Base-by-base conservation (phyloP, 2,113 vertebrate genomes). In the Hydropotes inermis region DNA sequence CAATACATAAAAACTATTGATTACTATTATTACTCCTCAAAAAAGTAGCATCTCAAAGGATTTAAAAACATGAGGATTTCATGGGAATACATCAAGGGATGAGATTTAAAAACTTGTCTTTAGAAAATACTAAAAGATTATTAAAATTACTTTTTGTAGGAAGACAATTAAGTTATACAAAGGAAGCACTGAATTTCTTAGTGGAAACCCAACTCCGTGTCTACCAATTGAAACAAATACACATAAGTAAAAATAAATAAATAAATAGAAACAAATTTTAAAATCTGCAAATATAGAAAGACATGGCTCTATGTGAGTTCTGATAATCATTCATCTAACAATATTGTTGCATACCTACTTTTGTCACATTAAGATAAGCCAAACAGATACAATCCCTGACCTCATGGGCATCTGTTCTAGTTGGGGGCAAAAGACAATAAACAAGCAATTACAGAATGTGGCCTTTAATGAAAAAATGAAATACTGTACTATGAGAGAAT, bases 231-330 rank as follows among this genome's bases (percentile, higher is more conserved):
- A 81, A 92, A 94, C 97, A 76, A 6, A 6, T n/a, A 57, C 6
- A 45, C 1, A 97, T 95, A 97, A 98, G 91, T 97, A 61, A 93
- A 58, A 60, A 82, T 21, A 76, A 43, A 43, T 25, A 43, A 43
- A 36, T 19, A 30, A 81, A 81, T 16, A 33, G 28, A 81, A 21
- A 33, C 15, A 47, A 33, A 33, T 23, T 23, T 74, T 43, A 81
- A 81, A 7, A 19, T 50, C 17, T 0, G 0, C 95, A 92, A 89
- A 85, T 94, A 64, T 4, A 30, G 27, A 95, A 70, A 64, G 12
- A 30, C 2, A 30, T 33, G 52, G 15, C 15, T 33, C 4, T 3
- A 25, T 2, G 2, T 47, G 61, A 39, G 36, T 43, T 57, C 36
- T 57, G 4, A 6, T 4, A 52, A 50, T 70, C n/a, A 55, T 43